Base-by-base conservation (phyloP, 2,888 invertebrate genomes). In the Chaitophorus viminalis region DNA sequence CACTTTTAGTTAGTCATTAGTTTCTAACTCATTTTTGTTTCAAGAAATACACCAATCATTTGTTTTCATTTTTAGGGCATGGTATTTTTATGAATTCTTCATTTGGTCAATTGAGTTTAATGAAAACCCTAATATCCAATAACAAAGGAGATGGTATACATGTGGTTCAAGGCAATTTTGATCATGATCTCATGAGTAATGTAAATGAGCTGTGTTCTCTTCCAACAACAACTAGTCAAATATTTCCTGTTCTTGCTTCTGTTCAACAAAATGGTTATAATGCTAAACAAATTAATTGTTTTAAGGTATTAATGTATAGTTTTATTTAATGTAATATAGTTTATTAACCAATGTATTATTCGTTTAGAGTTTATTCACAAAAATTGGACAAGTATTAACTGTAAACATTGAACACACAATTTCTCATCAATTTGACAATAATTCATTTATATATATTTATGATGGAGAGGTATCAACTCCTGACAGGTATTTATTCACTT, bases 61-160 rank as follows among this genome's bases (percentile, higher is more conserved):
- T 89, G 83, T 82, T 46, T 84, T 60, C 88, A 81, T 82, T 90
- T 90, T 93, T 94, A 93, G 97, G 98, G 89, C 96, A 96, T 91
- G 98, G 98, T 46, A 93, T 98, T 83, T 97, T 96, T 92, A 94
- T 98, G 75, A 98, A 98, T 92, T 96, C 96, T 89, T 96, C 96
- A 82, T 95, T 95, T 90, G 98, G 98, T 2, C 93, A 95, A 91
- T 93, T 95, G 17, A 94, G 94, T 90, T 93, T 98, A 84, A 95
- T 96, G 90, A 95, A 95, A 90, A 96, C 97, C 90, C 92, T 93
- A 77, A 93, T 98, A 25, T 94, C 94, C 89, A 95, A 96, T 90
- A 99, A 98, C 91, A 96, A 95, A 9, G 98, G 95, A 0, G 98
- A 98, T 91, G 98, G 98, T 46, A 92, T 99, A 84, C 95, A 96